phyloP scores from a whole-genome alignment of 2,888 invertebrate species.

The Zelleria hepariella region DNA sequence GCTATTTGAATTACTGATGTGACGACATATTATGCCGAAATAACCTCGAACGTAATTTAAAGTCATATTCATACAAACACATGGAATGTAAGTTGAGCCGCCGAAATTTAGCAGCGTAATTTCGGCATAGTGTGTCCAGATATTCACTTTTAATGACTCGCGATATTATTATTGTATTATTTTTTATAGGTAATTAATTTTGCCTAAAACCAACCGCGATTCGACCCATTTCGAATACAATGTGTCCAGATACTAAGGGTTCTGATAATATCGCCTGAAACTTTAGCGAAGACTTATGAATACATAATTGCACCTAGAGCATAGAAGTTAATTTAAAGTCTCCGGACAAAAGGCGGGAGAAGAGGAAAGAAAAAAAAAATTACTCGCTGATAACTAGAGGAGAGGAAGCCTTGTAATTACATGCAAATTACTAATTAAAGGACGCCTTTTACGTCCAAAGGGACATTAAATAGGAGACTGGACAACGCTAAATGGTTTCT shows the following conservation, averaged over 20 bases:
- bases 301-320: neutral
- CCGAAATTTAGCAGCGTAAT: too few species aligned
- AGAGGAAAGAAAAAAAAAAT: neutral
- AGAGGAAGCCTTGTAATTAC: slow-evolving; percentile 28
- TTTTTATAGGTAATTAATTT: too few species aligned
- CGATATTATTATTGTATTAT: too few species aligned
- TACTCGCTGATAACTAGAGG: slow-evolving; percentile 14
- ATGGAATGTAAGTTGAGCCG: too few species aligned
- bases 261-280: neutral
- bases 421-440: slow-evolving; percentile 30
- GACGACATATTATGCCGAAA: too few species aligned
- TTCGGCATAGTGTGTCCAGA: too few species aligned
- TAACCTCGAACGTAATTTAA: too few species aligned
- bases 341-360: neutral
- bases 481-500: too few species aligned
- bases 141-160: too few species aligned
- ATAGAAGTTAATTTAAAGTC: neutral
- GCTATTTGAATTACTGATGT: too few species aligned
- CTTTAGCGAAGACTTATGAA: neutral
- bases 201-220: neutral
- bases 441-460: neutral
- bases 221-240: neutral
- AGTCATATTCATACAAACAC: too few species aligned
- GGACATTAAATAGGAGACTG: neutral
- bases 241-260: too few species aligned